Conservation (phyloP, 2,888 invertebrate species). For the Alloplasta piceator region DNA sequence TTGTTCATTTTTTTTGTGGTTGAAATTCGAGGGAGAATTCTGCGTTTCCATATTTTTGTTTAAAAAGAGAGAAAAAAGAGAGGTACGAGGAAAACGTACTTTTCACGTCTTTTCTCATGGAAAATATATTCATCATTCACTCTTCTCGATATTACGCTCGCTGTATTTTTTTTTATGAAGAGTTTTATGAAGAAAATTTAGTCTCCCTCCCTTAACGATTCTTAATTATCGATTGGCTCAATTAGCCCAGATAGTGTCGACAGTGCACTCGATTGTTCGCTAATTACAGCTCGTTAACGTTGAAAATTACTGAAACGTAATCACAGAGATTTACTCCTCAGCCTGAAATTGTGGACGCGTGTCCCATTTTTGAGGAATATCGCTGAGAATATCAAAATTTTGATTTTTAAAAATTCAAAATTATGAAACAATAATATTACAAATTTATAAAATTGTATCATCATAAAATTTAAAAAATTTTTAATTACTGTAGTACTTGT, state of each 20-base stretch:
- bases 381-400: neutral
- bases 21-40: no score
- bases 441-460: no score
- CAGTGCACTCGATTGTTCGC: constrained; percentile 29
- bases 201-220: constrained; percentile 27
- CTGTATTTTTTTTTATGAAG: no score
- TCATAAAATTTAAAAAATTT: no score
- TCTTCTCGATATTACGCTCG: neutral
- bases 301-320: neutral
- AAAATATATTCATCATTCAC: no score
- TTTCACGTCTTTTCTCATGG: no score
- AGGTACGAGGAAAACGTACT: no score
- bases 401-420: neutral
- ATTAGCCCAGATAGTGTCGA: constrained; percentile 44
- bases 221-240: constrained; percentile 38
- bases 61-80: no score
- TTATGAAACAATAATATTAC: neutral
- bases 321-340: neutral
- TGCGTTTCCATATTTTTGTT: no score
- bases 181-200: no score
- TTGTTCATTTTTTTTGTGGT: no score
- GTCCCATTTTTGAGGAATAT: neutral
- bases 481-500: no score
- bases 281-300: constrained; percentile 27
- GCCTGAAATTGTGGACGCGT: neutral